Evolutionary conservation across 2,113 vertebrate species (phyloP).

Genomic region (Piaya cayana): DNA sequence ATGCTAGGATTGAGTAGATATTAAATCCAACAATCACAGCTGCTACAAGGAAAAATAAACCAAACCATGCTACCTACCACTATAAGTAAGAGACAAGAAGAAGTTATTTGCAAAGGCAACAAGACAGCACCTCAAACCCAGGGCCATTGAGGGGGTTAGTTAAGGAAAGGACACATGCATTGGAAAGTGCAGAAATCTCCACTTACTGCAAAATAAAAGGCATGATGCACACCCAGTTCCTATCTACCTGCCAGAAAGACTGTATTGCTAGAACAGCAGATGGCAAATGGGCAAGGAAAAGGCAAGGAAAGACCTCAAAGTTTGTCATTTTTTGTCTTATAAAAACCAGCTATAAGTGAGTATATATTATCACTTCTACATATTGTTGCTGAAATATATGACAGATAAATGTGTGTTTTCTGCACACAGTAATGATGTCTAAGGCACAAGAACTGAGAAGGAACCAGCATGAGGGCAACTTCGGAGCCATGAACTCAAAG

Average conservation of each 20-base stretch:
- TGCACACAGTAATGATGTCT: neutral
- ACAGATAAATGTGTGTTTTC: neutral
- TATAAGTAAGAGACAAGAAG: neutral
- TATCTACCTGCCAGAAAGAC: neutral
- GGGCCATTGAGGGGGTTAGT: rapidly evolving
- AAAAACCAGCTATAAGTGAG: neutral
- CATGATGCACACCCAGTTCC: neutral
- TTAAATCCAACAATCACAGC: neutral
- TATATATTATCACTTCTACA: neutral
- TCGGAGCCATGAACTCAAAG: neutral
- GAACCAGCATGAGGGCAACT: neutral
- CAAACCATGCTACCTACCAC: neutral
- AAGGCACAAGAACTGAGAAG: neutral
- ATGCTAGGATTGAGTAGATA: neutral
- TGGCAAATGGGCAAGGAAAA: neutral
- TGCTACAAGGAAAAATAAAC: neutral
- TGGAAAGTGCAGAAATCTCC: neutral
- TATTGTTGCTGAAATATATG: neutral
- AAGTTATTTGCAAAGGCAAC: neutral
- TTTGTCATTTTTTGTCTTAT: neutral
- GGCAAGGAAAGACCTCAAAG: neutral
- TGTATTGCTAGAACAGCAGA: neutral
- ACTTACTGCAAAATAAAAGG: neutral
- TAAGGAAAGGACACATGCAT: neutral
- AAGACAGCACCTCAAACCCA: neutral